A percentile compares a stretch with the other conserved stretches of the same genome.
These are phyloP conservation scores for Calephelis perditalis DNA, from an alignment of 2,888 invertebrate species.

Conservation along the genomic window DNA sequence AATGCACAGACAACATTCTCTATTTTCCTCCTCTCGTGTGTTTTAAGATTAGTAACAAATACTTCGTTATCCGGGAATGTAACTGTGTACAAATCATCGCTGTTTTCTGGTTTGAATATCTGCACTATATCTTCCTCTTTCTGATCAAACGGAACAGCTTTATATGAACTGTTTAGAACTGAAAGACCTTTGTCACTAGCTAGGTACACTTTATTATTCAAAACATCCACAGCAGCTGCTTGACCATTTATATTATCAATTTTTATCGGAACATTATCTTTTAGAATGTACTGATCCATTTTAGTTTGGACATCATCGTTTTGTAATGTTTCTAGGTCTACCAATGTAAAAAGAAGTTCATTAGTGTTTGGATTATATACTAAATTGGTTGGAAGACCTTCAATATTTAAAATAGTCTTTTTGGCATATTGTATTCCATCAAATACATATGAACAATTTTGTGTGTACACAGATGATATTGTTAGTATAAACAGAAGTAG, in stretches of 20 bases:
- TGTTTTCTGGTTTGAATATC: slow-evolving; percentile 49
- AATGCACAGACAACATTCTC: slow-evolving; percentile 60
- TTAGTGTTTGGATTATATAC: slow-evolving; percentile 48
- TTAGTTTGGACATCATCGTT: slow-evolving; percentile 62
- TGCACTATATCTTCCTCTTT: slow-evolving; percentile 68
- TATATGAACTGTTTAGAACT: slow-evolving; percentile 47
- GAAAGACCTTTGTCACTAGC: slow-evolving; percentile 59
- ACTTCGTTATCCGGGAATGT: slow-evolving; percentile 61
- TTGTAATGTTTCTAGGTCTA: slow-evolving; percentile 59
- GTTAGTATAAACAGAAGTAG: slow-evolving; percentile 43
- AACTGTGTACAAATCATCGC: slow-evolving; percentile 53
- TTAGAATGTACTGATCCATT: slow-evolving; percentile 66
- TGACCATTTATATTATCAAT: slow-evolving; percentile 60
- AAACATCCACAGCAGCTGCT: slow-evolving; percentile 55
- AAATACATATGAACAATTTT: slow-evolving; percentile 50
- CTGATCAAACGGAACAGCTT: slow-evolving; percentile 49
- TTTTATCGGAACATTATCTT: slow-evolving; percentile 49
- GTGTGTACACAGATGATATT: slow-evolving; percentile 42
- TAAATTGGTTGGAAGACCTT: slow-evolving; percentile 64
- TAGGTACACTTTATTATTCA: slow-evolving; percentile 53
- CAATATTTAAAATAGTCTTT: slow-evolving; percentile 52
- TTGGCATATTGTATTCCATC: slow-evolving; percentile 46
- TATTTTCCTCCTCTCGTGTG: slow-evolving; percentile 52
- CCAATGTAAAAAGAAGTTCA: slow-evolving; percentile 59
- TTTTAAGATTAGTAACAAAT: slow-evolving; percentile 46